These are phyloP conservation scores for Cerceris ruficornis DNA, from an alignment of 2,888 invertebrate species.

Conservation along the genomic window DNA sequence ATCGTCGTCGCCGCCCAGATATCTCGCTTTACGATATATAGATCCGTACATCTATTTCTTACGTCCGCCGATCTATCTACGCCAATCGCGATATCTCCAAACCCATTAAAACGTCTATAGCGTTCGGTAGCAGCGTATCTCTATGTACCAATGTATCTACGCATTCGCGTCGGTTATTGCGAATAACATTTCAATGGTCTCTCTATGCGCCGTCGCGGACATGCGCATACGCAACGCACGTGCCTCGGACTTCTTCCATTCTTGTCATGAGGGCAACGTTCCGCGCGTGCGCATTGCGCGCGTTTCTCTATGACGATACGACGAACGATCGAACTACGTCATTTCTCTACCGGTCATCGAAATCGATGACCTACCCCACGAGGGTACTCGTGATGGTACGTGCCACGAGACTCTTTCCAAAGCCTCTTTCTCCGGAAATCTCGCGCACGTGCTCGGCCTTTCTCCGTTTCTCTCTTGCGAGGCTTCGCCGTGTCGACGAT, in stretches of 20 bases:
- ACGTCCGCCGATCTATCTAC: background rate
- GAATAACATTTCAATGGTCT: slow-evolving; percentile 30
- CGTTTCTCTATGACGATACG: slow-evolving; percentile 32
- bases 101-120: background rate
- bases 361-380: slow-evolving; percentile 47
- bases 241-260: slow-evolving; percentile 27
- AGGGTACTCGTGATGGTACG: slow-evolving; percentile 5
- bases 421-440: slow-evolving; percentile 18
- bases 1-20: background rate
- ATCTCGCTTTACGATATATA: too few relatives aligned
- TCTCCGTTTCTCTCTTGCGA: slow-evolving; percentile 26
- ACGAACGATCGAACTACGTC: slow-evolving; percentile 36
- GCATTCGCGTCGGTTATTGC: slow-evolving; percentile 10
- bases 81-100: slow-evolving; percentile 27
- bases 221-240: slow-evolving; percentile 22
- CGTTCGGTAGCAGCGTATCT: background rate
- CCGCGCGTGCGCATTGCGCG: slow-evolving; percentile 21
- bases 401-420: slow-evolving; percentile 35
- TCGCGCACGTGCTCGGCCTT: slow-evolving; percentile 21
- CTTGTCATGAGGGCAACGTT: slow-evolving; percentile 43
- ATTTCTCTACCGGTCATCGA: slow-evolving; percentile 31
- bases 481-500: background rate
- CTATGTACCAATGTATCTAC: background rate
- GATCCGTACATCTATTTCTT: too few relatives aligned
- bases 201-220: background rate